Evolutionary conservation across 2,113 vertebrate species (phyloP).

Genomic region (Lutjanus erythropterus): DNA sequence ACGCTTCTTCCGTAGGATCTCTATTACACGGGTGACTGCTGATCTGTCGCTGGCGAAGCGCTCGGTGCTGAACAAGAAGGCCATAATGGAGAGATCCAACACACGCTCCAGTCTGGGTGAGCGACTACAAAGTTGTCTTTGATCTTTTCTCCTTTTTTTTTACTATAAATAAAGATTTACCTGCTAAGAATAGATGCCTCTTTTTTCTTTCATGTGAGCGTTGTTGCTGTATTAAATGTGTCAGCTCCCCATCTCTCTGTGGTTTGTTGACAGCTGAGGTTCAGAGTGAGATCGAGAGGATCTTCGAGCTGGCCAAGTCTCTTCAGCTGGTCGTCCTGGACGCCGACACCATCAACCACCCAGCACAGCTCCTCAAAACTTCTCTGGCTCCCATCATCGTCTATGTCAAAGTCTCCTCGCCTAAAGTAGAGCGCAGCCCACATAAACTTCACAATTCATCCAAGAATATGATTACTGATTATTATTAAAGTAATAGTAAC

Average conservation of each 20-base stretch:
- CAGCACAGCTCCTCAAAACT: conserved; percentile 95
- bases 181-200: conserved; percentile 52
- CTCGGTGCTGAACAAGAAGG: conserved; percentile 97
- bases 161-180: conserved; percentile 55
- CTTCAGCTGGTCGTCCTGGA: conserved; percentile 96
- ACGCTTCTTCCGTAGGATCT: conserved; percentile 87
- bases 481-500: neutral
- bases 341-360: conserved; percentile 98
- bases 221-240: conserved; percentile 11
- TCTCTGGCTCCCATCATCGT: conserved; percentile 97
- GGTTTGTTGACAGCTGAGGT: conserved; percentile 90
- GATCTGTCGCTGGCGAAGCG: conserved; percentile 97
- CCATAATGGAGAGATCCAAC: conserved; percentile 96
- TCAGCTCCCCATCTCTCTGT: neutral
- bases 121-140: conserved; percentile 47
- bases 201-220: conserved; percentile 15
- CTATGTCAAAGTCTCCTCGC: conserved; percentile 97
- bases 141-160: conserved; percentile 11
- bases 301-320: conserved; percentile 97
- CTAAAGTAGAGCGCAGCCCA: conserved; percentile 87
- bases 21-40: conserved; percentile 96
- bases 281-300: conserved; percentile 97
- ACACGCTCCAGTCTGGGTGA: conserved; percentile 96
- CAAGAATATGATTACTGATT: neutral
- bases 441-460: neutral